Percentiles rank a stretch among this genome's conserved stretches.
Conservation (phyloP, 2,113 vertebrate species). For the Proterorhinus semilunaris region DNA sequence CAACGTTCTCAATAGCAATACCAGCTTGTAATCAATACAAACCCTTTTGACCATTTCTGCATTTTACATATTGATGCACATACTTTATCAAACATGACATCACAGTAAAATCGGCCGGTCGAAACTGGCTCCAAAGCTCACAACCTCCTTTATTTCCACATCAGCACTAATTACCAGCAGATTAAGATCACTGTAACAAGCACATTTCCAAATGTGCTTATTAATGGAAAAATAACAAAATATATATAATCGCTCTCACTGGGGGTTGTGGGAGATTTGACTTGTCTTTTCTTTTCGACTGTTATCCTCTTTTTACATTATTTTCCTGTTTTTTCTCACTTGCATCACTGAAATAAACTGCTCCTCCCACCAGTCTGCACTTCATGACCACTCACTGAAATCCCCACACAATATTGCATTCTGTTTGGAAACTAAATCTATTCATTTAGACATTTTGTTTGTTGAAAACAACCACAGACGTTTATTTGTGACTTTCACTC, state of each 20-base stretch:
- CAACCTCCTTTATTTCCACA: slow-evolving; percentile 57
- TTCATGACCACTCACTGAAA: background rate
- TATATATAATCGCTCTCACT: slow-evolving; percentile 45
- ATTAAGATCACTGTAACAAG: slow-evolving; percentile 62
- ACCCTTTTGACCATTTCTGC: no score
- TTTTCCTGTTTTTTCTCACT: no score
- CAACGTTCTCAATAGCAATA: background rate
- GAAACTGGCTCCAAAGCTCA: background rate
- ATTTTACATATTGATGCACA: background rate
- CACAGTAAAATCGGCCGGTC: no score
- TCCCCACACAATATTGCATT: background rate
- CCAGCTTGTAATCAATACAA: no score
- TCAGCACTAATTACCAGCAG: slow-evolving; percentile 67
- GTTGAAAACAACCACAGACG: no score
- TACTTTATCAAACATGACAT: background rate
- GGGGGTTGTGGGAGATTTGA: slow-evolving; percentile 29
- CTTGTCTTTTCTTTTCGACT: background rate
- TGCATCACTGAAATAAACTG: no score
- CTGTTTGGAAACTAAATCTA: background rate
- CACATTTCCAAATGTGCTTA: slow-evolving; percentile 65
- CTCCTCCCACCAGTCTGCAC: no score
- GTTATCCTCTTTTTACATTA: no score
- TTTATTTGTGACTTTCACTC: no score
- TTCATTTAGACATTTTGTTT: no score
- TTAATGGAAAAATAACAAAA: slow-evolving; percentile 43